Percentiles rank a stretch among this genome's conserved stretches.
Evolutionary conservation across 2,113 vertebrate genomes (phyloP).

Genomic region (Dicerorhinus sumatrensis): DNA sequence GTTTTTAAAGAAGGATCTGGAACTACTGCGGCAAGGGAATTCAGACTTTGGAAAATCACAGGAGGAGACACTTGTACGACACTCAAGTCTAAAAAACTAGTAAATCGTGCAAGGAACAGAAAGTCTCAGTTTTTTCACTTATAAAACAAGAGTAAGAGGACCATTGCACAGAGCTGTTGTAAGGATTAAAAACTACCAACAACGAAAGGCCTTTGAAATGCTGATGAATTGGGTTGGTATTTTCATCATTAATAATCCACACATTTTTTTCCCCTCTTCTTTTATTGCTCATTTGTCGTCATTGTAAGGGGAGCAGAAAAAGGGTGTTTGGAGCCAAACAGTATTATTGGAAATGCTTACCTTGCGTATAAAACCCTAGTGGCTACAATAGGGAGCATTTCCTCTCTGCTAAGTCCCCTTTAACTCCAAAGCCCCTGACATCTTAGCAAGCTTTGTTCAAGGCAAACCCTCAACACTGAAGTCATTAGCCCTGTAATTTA

Average conservation of each 20-base stretch:
- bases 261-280: neutral
- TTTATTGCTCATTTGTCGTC: neutral
- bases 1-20: neutral
- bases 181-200: neutral
- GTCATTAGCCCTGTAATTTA: slow-evolving; percentile 79
- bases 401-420: neutral
- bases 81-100: neutral
- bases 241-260: neutral
- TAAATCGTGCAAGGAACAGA: neutral
- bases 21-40: neutral
- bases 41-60: neutral
- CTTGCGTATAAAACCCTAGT: neutral
- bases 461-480: slow-evolving; percentile 64
- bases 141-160: neutral
- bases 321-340: neutral
- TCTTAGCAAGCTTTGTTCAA: slow-evolving; percentile 63
- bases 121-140: neutral
- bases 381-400: neutral
- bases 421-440: slow-evolving; percentile 37
- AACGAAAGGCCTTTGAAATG: neutral
- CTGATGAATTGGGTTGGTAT: neutral
- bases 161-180: rapidly evolving
- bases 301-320: neutral
- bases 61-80: neutral
- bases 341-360: neutral